A percentile compares a stretch with the other conserved stretches of the same genome.
phyloP scores from a whole-genome alignment of 2,888 invertebrate genomes.

The Notodromas monacha region DNA sequence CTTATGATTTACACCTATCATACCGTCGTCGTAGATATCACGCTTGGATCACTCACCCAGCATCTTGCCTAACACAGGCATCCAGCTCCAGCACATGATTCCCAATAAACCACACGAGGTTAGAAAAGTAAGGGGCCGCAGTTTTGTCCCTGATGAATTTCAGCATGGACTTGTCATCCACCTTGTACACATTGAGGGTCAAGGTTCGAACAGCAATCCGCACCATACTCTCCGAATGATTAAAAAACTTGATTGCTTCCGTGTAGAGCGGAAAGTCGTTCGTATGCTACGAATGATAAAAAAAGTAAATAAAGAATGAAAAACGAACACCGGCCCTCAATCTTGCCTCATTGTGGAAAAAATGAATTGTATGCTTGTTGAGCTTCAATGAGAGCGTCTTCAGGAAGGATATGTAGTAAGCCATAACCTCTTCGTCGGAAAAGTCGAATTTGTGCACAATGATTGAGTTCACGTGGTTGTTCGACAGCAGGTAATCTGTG shows the following conservation, averaged over 20 bases:
- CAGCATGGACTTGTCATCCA: conserved; percentile 75
- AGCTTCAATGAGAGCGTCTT: conserved; percentile 90
- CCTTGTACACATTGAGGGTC: conserved; percentile 74
- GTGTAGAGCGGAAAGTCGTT: conserved; percentile 97
- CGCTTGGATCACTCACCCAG: conserved; percentile 35
- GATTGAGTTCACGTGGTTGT: conserved; percentile 97
- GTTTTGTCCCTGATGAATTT: conserved; percentile 80
- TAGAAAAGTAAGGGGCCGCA: conserved; percentile 90
- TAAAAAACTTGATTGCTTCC: conserved; percentile 96
- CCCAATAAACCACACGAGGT: conserved; percentile 94
- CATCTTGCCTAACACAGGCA: conserved; percentile 68
- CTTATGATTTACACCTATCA: too few relatives aligned
- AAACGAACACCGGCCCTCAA: conserved; percentile 8
- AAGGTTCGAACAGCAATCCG: conserved; percentile 89
- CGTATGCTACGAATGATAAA: conserved; percentile 36
- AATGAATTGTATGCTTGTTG: conserved; percentile 92
- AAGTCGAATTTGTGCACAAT: conserved; percentile 99
- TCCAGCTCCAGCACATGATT: conserved; percentile 86
- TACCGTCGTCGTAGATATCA: conserved; percentile 7
- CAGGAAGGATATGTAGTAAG: conserved; percentile 94
- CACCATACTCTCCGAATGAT: conserved; percentile 95
- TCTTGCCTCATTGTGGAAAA: conserved; percentile 84
- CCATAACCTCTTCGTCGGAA: conserved; percentile 98
- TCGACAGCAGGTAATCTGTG: conserved; percentile 88
- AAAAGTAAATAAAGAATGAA: conserved; percentile 7